Percentiles rank a stretch among this genome's conserved stretches.
phyloP scores from a whole-genome alignment of 2,797 vertebrate species.

The Phoeniculus purpureus region DNA sequence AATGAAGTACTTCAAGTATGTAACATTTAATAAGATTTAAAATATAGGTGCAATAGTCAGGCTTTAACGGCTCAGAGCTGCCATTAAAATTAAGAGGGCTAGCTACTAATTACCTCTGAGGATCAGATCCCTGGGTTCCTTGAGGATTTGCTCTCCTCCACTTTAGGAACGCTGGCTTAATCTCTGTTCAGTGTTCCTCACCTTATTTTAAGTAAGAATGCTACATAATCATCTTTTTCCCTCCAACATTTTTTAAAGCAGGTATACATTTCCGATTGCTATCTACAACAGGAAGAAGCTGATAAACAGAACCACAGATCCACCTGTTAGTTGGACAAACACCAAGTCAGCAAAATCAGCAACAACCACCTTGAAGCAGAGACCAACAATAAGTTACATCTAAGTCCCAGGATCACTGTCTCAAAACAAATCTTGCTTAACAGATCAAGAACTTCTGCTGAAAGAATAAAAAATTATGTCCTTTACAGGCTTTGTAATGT shows the following conservation, averaged over 20 bases:
- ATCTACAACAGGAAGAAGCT: background rate
- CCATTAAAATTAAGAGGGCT: slow-evolving; percentile 65
- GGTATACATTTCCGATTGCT: background rate
- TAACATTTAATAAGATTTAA: slow-evolving; percentile 59
- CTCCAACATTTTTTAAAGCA: background rate
- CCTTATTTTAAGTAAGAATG: background rate
- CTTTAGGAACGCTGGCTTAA: background rate
- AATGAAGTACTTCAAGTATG: slow-evolving; percentile 30
- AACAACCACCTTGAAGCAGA: background rate
- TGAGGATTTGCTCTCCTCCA: slow-evolving; percentile 37
- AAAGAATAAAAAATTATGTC: background rate
- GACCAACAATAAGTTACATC: background rate
- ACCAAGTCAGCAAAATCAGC: background rate
- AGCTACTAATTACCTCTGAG: slow-evolving; percentile 63
- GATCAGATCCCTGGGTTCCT: slow-evolving; percentile 37
- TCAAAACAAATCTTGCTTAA: background rate
- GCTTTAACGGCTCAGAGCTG: slow-evolving; percentile 52
- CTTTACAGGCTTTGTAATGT: background rate
- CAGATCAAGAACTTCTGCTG: background rate
- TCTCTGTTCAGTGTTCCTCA: background rate
- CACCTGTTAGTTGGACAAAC: background rate
- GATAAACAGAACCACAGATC: background rate
- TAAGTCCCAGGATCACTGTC: rapidly evolving
- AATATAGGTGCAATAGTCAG: slow-evolving; percentile 44
- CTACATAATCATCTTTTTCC: background rate